Percentiles rank a stretch among this genome's conserved stretches.
These are phyloP conservation scores for Chymomyza fuscimana DNA, from an alignment of 2,888 invertebrate species.

Conservation along the genomic window DNA sequence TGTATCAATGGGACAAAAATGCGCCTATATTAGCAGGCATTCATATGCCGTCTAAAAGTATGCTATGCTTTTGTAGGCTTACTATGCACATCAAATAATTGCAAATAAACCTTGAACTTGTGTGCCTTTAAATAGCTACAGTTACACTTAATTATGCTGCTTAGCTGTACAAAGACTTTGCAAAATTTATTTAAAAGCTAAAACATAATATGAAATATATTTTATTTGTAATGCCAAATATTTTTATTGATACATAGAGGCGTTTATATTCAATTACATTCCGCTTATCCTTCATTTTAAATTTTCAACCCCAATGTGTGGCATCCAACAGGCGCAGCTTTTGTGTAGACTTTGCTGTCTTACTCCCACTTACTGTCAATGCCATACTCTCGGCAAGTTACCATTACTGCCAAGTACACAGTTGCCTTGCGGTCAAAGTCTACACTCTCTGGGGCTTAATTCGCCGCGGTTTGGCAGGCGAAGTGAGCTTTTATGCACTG, in stretches of 20 bases:
- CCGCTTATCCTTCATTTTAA: constrained; percentile 28
- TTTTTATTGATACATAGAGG: constrained; percentile 8
- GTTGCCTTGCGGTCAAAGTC: constrained; percentile 33
- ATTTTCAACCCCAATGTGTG: constrained; percentile 43
- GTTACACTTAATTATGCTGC: not conserved
- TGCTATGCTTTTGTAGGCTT: not conserved
- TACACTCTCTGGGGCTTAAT: constrained; percentile 40
- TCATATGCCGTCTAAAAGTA: not conserved
- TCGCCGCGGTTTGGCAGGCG: constrained; percentile 27
- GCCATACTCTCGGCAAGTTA: constrained; percentile 16
- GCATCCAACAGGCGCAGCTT: constrained; percentile 39
- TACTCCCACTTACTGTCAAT: constrained; percentile 29
- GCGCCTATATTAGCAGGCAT: not conserved
- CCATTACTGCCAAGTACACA: constrained; percentile 5
- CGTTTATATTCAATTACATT: constrained; percentile 41
- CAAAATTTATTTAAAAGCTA: too few relatives aligned
- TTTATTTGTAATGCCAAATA: too few relatives aligned
- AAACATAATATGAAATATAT: too few relatives aligned
- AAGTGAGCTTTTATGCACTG: constrained; percentile 60
- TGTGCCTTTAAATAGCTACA: not conserved
- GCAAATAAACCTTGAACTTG: not conserved
- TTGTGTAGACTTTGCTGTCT: constrained; percentile 50
- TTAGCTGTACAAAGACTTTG: too few relatives aligned
- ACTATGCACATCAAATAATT: not conserved
- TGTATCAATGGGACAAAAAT: constrained; percentile 54